Evolutionary conservation across 2,113 vertebrate species (phyloP).

Genomic region (Nerophis lumbriciformis): DNA sequence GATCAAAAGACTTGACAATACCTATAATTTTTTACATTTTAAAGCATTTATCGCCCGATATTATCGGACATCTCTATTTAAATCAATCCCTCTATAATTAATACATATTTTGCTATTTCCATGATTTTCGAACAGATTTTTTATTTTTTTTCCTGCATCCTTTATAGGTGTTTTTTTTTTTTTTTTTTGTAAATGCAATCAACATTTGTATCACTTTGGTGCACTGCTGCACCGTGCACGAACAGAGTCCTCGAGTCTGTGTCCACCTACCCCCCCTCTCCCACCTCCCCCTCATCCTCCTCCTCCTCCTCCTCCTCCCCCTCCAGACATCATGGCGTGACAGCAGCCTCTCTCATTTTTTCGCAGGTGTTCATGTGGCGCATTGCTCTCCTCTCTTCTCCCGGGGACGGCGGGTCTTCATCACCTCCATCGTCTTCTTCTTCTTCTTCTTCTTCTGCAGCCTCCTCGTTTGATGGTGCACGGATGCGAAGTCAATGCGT

Average conservation of each 20-base stretch:
- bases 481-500: conserved; percentile 38
- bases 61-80: no score
- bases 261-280: conserved; percentile 17
- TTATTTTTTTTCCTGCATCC: no score
- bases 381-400: conserved; percentile 7
- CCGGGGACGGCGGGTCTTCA: neutral
- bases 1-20: no score
- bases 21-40: no score
- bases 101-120: no score
- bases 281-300: neutral
- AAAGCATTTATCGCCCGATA: no score
- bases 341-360: conserved; percentile 27
- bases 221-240: conserved; percentile 56
- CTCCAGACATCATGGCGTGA: conserved; percentile 59
- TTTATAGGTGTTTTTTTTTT: neutral
- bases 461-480: conserved; percentile 5
- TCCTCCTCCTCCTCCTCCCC: neutral
- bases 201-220: conserved; percentile 59
- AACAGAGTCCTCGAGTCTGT: conserved; percentile 44
- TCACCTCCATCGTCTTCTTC: neutral
- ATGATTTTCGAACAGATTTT: no score
- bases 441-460: conserved; percentile 16
- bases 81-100: no score
- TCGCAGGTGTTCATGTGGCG: conserved; percentile 49
- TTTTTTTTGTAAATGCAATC: conserved; percentile 24